Base-by-base conservation (phyloP, 2,797 vertebrate genomes). In the Chromobotia macracanthus region DNA sequence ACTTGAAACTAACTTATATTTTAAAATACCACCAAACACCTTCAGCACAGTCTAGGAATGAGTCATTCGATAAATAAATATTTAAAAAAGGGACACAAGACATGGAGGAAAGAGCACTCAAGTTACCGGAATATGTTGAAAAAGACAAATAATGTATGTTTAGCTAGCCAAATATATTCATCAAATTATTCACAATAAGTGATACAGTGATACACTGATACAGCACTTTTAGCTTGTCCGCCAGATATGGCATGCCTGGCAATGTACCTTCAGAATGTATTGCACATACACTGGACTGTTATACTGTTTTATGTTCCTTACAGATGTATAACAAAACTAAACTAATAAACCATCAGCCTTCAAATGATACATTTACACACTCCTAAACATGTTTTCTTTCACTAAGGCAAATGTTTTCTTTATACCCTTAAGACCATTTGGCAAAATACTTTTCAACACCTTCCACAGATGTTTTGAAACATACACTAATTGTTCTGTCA, bases 21-120 rank as follows among this genome's bases (percentile, higher is more conserved):
- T 12, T 46, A 31, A 46, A 67, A 56, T 25, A 19, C 16, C 48
- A 28, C 3, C 41, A 23, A 58, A 51, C 13, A 77, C n/a, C 41
- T 48, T 35, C 3, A 11, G 64, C 6, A n/a, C 6, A 31, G 53
- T 50, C 65, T 60, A 69, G 41, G 25, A 69, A 70, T 41, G 3
- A 70, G 38, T 70, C n/a, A 61, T 44, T 51, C 10, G 1, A 77
- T 35, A 60, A 61, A 77, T 51, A 51, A 58, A 60, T 68, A 38
- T 25, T 70, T 70, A 12, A 23, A 61, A 68, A 77, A n/a, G 53
- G 18, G n/a, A 7, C 55, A 28, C 23, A 19, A 58, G 23, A 35
- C 48, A 53, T 31, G 64, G 19, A 67, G 48, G 48, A 55, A 23
- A 44, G 5, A 50, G 8, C 25, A 25, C 56, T 51, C 0, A 5